A percentile compares a stretch with the other conserved stretches of the same genome.
Evolutionary conservation across 2,888 invertebrate species (phyloP).

Genomic region (Drosophila acutilabella): DNA sequence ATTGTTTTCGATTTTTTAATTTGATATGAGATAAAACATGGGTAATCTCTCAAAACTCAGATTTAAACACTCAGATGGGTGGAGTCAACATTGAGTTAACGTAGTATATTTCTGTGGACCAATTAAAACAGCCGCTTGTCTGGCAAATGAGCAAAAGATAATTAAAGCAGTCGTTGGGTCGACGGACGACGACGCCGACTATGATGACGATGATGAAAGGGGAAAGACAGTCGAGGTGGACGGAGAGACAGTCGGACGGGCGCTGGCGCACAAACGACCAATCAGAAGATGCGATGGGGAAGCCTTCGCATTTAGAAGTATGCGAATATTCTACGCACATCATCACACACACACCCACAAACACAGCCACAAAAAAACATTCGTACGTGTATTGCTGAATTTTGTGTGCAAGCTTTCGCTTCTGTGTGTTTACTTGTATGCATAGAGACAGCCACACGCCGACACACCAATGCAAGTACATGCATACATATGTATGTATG

Average conservation of each 20-base stretch:
- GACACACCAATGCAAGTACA: conserved; percentile 6
- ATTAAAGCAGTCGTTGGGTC: conserved; percentile 57
- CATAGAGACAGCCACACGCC: conserved; percentile 4
- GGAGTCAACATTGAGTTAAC: conserved; percentile 16
- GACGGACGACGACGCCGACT: neutral
- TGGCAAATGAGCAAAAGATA: conserved; percentile 57
- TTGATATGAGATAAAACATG: no score
- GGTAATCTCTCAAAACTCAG: no score
- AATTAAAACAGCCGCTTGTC: conserved; percentile 62
- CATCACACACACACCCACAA: conserved; percentile 22
- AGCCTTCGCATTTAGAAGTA: conserved; percentile 37
- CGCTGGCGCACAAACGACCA: conserved; percentile 67
- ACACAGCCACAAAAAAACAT: neutral
- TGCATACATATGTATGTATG: conserved; percentile 1
- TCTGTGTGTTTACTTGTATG: conserved; percentile 12
- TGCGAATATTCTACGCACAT: conserved; percentile 62
- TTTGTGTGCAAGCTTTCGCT: conserved; percentile 6
- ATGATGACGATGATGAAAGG: neutral
- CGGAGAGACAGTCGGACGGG: conserved; percentile 15
- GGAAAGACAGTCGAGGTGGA: neutral
- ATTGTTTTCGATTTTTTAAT: no score
- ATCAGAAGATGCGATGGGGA: conserved; percentile 70
- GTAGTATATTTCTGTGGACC: conserved; percentile 39
- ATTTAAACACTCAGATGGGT: conserved; percentile 11
- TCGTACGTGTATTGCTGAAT: neutral